Percentiles rank a stretch among this genome's conserved stretches.
phyloP scores from a whole-genome alignment of 2,113 vertebrate genomes.

The Cricetomys ansorgei region DNA sequence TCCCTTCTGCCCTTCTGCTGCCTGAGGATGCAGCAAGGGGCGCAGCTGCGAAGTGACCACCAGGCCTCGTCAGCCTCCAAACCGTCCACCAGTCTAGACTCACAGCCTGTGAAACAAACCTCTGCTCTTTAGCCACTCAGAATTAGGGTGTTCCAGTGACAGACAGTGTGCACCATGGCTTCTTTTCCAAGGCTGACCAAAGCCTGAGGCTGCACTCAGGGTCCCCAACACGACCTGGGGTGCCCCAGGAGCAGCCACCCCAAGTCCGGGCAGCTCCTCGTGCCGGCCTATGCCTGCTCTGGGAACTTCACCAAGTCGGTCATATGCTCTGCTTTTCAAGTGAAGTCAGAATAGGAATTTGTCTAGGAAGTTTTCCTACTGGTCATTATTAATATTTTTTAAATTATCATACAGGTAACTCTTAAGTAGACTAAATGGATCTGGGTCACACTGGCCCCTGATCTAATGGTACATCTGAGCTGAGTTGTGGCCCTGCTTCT shows the following conservation, averaged over 20 bases:
- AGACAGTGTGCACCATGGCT: too few species aligned
- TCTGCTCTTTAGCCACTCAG: not conserved
- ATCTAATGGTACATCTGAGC: fast-evolving
- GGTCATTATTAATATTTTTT: not conserved
- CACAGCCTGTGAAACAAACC: not conserved
- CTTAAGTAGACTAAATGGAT: not conserved
- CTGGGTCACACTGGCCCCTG: fast-evolving
- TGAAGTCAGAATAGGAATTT: not conserved
- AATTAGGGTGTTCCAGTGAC: not conserved
- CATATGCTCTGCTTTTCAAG: not conserved
- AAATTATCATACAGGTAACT: not conserved
- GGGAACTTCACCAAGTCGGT: not conserved
- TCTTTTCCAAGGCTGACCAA: not conserved
- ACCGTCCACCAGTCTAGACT: not conserved
- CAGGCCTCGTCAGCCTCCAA: not conserved
- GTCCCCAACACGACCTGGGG: not conserved
- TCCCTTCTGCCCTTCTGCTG: too few species aligned
- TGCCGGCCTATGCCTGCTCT: not conserved
- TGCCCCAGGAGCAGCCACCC: not conserved
- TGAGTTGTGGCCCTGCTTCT: not conserved
- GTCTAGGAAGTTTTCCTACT: not conserved
- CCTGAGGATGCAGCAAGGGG: not conserved
- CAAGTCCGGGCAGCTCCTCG: too few species aligned
- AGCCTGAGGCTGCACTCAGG: too few species aligned
- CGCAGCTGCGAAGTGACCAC: fast-evolving